phyloP scores from a whole-genome alignment of 2,888 invertebrate species.

The Bimastos eiseni region DNA sequence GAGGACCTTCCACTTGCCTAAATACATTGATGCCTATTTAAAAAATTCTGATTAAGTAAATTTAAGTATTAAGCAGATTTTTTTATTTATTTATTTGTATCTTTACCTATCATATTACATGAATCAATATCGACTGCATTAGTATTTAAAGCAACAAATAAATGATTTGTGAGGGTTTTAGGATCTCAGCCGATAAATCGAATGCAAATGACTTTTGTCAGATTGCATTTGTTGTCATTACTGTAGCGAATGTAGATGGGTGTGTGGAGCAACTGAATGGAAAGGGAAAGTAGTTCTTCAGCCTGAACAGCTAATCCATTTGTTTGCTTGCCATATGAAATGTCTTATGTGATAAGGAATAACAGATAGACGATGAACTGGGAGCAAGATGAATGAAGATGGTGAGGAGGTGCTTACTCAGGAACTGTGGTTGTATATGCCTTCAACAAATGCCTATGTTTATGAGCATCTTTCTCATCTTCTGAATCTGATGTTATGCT shows the following conservation, averaged over 20 bases:
- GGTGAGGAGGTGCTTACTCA: background rate
- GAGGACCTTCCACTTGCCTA: background rate
- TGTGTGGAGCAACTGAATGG: background rate
- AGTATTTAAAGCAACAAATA: background rate
- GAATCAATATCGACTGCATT: background rate
- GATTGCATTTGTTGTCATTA: background rate
- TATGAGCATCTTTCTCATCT: background rate
- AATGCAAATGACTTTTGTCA: no score
- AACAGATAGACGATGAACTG: background rate
- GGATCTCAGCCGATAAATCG: background rate
- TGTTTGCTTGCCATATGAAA: background rate
- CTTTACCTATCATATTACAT: background rate
- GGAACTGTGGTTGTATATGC: background rate
- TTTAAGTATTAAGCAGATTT: background rate
- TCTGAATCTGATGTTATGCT: background rate
- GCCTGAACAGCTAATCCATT: background rate
- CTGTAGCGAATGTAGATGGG: background rate
- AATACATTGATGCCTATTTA: background rate
- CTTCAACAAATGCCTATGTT: background rate
- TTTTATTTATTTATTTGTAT: background rate
- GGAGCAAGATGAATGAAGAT: background rate
- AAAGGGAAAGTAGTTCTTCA: background rate
- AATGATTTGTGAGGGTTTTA: background rate
- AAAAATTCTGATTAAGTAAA: background rate
- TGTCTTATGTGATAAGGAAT: background rate